phyloP scores from a whole-genome alignment of 1,140 invertebrate species.

The Dysdera silvatica region DNA sequence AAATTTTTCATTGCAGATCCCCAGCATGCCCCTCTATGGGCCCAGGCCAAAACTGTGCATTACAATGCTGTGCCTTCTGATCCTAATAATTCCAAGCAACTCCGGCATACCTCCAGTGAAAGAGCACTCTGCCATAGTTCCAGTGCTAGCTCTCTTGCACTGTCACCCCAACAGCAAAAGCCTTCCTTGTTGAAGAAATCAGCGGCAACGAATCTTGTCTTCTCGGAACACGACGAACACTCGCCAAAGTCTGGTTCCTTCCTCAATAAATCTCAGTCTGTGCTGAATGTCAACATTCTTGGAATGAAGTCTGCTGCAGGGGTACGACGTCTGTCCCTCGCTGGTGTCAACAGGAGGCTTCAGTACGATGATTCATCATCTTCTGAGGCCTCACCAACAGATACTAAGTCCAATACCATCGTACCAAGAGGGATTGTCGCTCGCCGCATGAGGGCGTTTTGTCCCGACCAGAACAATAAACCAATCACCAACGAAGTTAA shows the following conservation, averaged over 20 bases:
- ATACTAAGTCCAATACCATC: slow-evolving; percentile 4
- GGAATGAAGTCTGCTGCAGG: background rate
- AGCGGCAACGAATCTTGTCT: too few species aligned
- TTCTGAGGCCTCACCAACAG: slow-evolving; percentile 22
- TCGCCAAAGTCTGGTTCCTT: too few species aligned
- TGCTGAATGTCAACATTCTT: background rate
- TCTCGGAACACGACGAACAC: too few species aligned
- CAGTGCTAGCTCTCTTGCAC: too few species aligned
- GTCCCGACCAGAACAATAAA: background rate
- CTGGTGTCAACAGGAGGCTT: slow-evolving; percentile 7
- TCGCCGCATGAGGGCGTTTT: slow-evolving; percentile 19
- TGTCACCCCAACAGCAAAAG: too few species aligned
- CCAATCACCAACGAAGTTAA: background rate
- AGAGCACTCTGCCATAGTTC: too few species aligned
- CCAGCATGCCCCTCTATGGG: slow-evolving; percentile 23
- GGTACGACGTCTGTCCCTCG: slow-evolving; percentile 7
- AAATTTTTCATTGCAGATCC: slow-evolving; percentile 3
- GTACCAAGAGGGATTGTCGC: slow-evolving; percentile 3
- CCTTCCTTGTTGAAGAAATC: too few species aligned
- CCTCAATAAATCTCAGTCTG: slow-evolving; percentile 20
- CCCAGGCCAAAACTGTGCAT: slow-evolving; percentile 24
- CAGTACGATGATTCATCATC: slow-evolving; percentile 26
- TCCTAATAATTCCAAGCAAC: too few species aligned
- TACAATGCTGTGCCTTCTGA: slow-evolving; percentile 2
- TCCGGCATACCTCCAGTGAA: too few species aligned